A percentile compares a stretch with the other conserved stretches of the same genome.
Conservation (phyloP, 2,888 invertebrate species). For the Pheosia gnoma region DNA sequence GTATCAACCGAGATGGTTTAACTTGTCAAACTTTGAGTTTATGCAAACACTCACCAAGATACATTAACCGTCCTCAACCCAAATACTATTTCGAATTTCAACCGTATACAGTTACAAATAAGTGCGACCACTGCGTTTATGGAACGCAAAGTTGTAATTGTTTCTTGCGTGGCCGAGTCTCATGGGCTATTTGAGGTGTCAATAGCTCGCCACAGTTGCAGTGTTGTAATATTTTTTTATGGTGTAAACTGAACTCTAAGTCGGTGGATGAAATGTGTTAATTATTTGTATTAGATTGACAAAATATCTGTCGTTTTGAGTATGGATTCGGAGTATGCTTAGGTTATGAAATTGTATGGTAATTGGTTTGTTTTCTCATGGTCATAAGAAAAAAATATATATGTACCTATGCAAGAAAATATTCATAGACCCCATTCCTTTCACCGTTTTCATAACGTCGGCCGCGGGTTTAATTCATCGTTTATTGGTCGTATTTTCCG, state of each 20-base stretch:
- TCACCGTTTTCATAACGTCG: not conserved
- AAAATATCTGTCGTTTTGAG: slow-evolving; percentile 25
- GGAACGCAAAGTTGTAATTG: slow-evolving; percentile 24
- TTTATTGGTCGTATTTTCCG: slow-evolving; percentile 70
- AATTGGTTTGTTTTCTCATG: slow-evolving; percentile 42
- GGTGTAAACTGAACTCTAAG: slow-evolving; percentile 33
- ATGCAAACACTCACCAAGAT: slow-evolving; percentile 41
- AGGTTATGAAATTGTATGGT: slow-evolving; percentile 25
- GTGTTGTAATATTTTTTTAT: slow-evolving; percentile 29
- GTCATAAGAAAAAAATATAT: slow-evolving; percentile 14
- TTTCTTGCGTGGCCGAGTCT: slow-evolving; percentile 50
- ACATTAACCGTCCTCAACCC: slow-evolving; percentile 6
- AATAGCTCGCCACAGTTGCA: slow-evolving; percentile 57
- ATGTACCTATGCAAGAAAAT: slow-evolving; percentile 4
- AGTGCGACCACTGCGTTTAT: slow-evolving; percentile 11
- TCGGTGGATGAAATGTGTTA: slow-evolving; percentile 14
- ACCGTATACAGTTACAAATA: slow-evolving; percentile 16
- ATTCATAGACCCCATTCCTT: slow-evolving; percentile 4
- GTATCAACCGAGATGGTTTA: slow-evolving; percentile 51
- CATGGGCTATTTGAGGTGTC: slow-evolving; percentile 56
- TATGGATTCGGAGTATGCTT: slow-evolving; percentile 28
- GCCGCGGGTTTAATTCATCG: slow-evolving; percentile 63
- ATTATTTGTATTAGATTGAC: slow-evolving; percentile 21
- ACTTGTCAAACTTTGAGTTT: slow-evolving; percentile 57
- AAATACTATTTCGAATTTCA: slow-evolving; percentile 13